Conservation (phyloP, 2,113 vertebrate genomes). For the Maylandia zebra region DNA sequence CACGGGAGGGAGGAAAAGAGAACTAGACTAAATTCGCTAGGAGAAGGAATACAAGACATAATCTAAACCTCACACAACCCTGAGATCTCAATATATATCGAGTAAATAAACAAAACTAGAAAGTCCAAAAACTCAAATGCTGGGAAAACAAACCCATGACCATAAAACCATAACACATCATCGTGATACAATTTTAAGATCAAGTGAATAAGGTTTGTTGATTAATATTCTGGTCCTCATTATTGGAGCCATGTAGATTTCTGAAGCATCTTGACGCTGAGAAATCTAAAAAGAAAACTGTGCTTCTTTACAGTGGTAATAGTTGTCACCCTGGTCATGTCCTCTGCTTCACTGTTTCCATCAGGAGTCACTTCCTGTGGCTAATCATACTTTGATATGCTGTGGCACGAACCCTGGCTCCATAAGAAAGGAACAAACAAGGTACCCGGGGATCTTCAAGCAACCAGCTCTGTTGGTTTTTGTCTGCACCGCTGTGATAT, state of each 20-base stretch:
- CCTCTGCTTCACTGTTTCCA: background rate
- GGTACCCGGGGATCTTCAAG: conserved; percentile 14
- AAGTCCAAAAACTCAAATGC: background rate
- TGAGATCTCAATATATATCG: background rate
- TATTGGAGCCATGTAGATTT: background rate
- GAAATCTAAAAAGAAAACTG: background rate
- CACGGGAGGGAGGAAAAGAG: background rate
- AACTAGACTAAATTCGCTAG: background rate
- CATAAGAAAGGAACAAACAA: conserved; percentile 50
- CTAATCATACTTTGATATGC: conserved; percentile 59
- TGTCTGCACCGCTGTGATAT: conserved; percentile 30
- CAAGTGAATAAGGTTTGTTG: background rate
- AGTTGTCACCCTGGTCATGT: background rate
- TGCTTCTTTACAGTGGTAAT: background rate
- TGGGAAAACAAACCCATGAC: background rate
- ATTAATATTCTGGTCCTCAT: background rate
- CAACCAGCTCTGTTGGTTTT: conserved; percentile 24
- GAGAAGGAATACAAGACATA: background rate
- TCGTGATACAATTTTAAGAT: background rate
- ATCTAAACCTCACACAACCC: background rate
- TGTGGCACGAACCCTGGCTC: conserved; percentile 31
- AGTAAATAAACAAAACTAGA: background rate
- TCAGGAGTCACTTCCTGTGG: conserved; percentile 34
- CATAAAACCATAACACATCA: background rate
- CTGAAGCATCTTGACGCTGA: background rate